phyloP scores from a whole-genome alignment of 2,888 invertebrate species.

The Meta bourneti region DNA sequence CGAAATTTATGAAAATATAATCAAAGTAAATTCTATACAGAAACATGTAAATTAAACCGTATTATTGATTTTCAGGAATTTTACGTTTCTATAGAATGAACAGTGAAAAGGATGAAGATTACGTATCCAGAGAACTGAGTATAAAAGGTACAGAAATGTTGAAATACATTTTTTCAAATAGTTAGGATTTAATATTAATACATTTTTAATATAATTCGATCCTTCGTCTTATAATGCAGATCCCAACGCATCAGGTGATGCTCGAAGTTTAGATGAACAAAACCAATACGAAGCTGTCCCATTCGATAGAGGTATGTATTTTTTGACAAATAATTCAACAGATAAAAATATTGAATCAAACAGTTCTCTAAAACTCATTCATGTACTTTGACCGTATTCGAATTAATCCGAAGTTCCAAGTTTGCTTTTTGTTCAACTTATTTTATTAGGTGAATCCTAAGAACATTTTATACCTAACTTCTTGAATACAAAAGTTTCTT shows the following conservation, averaged over 20 bases:
- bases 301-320: not conserved
- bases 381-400: too few relatives aligned
- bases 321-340: constrained; percentile 25
- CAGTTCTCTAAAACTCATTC: too few relatives aligned
- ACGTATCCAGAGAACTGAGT: not conserved
- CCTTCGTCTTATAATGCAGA: not conserved
- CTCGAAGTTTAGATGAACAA: not conserved
- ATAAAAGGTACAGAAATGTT: constrained; percentile 10
- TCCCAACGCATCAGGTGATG: not conserved
- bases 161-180: not conserved
- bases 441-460: too few relatives aligned
- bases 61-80: not conserved
- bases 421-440: too few relatives aligned
- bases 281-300: not conserved
- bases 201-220: not conserved
- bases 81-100: not conserved
- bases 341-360: not conserved
- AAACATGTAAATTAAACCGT: too few relatives aligned
- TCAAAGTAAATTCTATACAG: too few relatives aligned
- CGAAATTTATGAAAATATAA: too few relatives aligned
- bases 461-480: too few relatives aligned
- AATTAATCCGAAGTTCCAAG: too few relatives aligned
- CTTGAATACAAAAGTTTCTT: too few relatives aligned
- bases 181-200: not conserved
- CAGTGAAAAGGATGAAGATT: not conserved